Evolutionary conservation across 2,797 vertebrate genomes (phyloP).

Genomic region (Hemitrygon akajei): DNA sequence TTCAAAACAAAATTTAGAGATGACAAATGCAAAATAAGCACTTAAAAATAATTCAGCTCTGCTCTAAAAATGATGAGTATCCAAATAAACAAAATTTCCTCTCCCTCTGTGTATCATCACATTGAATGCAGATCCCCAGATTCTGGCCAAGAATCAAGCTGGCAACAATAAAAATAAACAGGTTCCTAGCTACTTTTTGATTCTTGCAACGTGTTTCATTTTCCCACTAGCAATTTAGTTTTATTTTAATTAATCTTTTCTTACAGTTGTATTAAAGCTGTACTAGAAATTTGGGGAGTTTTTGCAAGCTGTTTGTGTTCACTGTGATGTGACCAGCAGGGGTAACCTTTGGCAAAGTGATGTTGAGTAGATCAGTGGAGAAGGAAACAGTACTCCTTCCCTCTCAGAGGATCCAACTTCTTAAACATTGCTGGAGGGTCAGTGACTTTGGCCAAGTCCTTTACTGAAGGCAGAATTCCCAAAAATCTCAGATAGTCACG

Average conservation of each 20-base stretch:
- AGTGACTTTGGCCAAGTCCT: not conserved
- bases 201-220: not conserved
- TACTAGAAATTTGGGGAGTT: not conserved
- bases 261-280: not conserved
- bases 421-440: not conserved
- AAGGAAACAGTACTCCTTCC: not conserved
- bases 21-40: not conserved
- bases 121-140: not conserved
- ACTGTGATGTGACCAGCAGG: not conserved
- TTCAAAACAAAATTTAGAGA: not conserved
- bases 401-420: not conserved
- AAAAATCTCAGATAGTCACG: not conserved
- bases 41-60: not conserved
- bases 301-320: not conserved
- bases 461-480: not conserved
- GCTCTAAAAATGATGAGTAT: not conserved
- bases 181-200: not conserved
- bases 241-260: not conserved
- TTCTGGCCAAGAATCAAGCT: not conserved
- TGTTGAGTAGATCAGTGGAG: not conserved
- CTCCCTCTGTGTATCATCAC: not conserved
- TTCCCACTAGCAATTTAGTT: not conserved
- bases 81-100: not conserved
- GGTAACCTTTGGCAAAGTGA: not conserved
- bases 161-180: not conserved